Evolutionary conservation across 2,797 vertebrate genomes (phyloP).

Genomic region (Girardinus metallicus): DNA sequence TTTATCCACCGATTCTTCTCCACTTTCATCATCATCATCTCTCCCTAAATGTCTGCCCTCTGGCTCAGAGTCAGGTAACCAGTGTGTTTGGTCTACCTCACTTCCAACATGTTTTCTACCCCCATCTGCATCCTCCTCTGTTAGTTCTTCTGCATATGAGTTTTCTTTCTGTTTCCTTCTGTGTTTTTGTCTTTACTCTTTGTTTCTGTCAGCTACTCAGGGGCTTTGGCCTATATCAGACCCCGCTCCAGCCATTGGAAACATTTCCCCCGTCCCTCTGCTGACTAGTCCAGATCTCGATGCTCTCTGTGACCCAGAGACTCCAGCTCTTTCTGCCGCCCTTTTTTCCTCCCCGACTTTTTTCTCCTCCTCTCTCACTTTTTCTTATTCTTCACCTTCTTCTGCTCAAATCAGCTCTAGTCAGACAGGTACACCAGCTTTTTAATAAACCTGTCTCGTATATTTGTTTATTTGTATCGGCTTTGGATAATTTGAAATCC

Average conservation of each 20-base stretch:
- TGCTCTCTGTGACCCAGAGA: conserved; percentile 78
- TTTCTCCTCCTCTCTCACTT: conserved; percentile 40
- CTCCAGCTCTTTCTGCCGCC: conserved; percentile 48
- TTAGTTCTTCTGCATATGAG: not conserved
- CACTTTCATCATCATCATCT: conserved; percentile 23
- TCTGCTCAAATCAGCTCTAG: conserved; percentile 42
- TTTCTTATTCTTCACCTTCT: conserved; percentile 27
- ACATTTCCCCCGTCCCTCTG: conserved; percentile 70
- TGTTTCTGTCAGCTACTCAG: conserved; percentile 41
- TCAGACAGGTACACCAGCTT: conserved; percentile 65
- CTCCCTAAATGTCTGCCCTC: conserved; percentile 37
- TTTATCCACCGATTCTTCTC: conserved; percentile 46
- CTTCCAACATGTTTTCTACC: not conserved
- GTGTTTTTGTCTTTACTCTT: not conserved
- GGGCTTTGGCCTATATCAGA: conserved; percentile 26
- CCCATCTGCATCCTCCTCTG: not conserved
- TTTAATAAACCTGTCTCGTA: conserved; percentile 4
- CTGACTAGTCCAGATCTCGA: conserved; percentile 81
- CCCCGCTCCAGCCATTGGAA: conserved; percentile 8
- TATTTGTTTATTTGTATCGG: not conserved
- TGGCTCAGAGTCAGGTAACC: conserved; percentile 65
- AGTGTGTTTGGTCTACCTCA: not conserved
- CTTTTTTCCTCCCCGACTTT: conserved; percentile 43
- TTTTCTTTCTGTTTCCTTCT: not conserved
- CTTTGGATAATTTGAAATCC: not conserved